Percentiles rank a stretch among this genome's conserved stretches.
Conservation (phyloP, 2,888 invertebrate genomes). For the Catotricha subobsoleta region DNA sequence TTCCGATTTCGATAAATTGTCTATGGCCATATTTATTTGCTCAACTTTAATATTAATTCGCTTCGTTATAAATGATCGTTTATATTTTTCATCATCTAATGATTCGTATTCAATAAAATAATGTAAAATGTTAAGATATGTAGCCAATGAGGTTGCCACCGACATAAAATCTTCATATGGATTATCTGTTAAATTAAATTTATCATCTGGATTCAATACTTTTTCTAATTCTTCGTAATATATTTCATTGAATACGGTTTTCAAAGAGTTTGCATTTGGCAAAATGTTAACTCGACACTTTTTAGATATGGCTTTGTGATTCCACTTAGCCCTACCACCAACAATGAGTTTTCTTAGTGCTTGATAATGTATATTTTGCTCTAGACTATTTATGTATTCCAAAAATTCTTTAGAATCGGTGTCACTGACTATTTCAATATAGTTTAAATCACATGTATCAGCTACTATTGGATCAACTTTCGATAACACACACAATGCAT, state of each 20-base stretch:
- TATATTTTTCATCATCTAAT: slow-evolving; percentile 6
- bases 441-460: not conserved
- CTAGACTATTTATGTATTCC: not conserved
- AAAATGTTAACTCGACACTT: not conserved
- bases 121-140: slow-evolving; percentile 5
- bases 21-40: not conserved
- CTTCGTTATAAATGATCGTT: slow-evolving; percentile 4
- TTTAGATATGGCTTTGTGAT: not conserved
- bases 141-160: not conserved
- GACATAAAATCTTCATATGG: not conserved
- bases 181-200: not conserved
- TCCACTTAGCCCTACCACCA: not conserved
- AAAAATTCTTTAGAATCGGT: not conserved
- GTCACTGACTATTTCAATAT: no score
- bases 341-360: slow-evolving; percentile 2
- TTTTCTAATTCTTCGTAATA: not conserved
- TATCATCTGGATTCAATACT: not conserved
- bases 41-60: slow-evolving; percentile 5
- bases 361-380: not conserved
- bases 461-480: not conserved
- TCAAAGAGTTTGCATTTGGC: slow-evolving; percentile 1
- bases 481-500: slow-evolving; percentile 4
- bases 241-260: slow-evolving; percentile 3
- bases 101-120: slow-evolving; percentile 6
- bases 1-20: not conserved